phyloP scores from a whole-genome alignment of 2,888 invertebrate species.

The Nemoura dubitans region DNA sequence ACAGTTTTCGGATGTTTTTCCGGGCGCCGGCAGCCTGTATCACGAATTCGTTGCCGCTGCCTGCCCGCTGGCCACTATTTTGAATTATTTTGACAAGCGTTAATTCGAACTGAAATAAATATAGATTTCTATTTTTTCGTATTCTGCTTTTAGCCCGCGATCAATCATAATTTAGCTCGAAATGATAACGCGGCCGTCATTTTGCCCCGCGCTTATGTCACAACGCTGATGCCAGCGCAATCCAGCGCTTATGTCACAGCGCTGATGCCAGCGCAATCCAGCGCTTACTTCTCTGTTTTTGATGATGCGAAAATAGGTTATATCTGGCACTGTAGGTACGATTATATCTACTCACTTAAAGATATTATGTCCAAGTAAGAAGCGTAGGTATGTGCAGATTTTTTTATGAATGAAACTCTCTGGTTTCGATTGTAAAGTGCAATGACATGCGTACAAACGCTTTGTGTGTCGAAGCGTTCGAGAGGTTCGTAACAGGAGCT shows the following conservation, averaged over 20 bases:
- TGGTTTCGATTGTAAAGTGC: background rate
- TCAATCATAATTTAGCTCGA: background rate
- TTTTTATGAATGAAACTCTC: background rate
- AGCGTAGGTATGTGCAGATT: background rate
- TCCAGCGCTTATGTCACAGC: background rate
- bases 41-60: too few relatives aligned
- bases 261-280: too few relatives aligned
- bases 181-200: background rate
- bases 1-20: too few relatives aligned
- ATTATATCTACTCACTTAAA: too few relatives aligned
- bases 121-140: background rate
- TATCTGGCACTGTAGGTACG: too few relatives aligned
- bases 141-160: background rate
- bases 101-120: background rate
- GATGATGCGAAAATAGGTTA: too few relatives aligned
- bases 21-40: too few relatives aligned
- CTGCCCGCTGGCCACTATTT: background rate
- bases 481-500: too few relatives aligned
- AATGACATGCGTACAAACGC: slow-evolving; percentile 1
- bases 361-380: background rate
- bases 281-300: too few relatives aligned
- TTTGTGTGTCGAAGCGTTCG: too few relatives aligned
- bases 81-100: background rate
- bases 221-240: background rate
- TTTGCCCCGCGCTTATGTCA: background rate